Evolutionary conservation across 2,888 invertebrate genomes (phyloP), one percentile per base, ranked within the genome.

Genomic region (Calephelis perditalis): DNA sequence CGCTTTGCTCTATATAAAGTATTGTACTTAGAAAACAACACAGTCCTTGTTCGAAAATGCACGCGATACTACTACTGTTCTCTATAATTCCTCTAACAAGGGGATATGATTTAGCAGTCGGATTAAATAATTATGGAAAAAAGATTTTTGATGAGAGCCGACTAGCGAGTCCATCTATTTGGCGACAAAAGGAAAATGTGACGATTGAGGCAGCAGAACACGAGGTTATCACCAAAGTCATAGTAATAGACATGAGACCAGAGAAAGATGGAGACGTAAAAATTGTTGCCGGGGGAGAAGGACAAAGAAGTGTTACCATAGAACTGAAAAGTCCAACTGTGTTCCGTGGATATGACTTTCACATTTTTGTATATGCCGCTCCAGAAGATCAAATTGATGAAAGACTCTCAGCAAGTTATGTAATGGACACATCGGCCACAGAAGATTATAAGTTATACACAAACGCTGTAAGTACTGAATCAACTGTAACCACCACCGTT

Each of bases 251-350:
- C 61, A 67, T 77, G 49, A 77, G 89, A 58, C 74, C 78, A 43
- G 78, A 81, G 49, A 88, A 89, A 68, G 81, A 88, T 60, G 89
- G 89, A 35, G 82, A 83, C 63, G 86, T 73, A 0, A 71, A 71
- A 62, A 78, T 90, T 8, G 69, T 82, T 0, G 79, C 82, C 56
- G 89, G 89, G 0, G 89, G 89, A 63, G 75, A 73, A 56, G 86
- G 86, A 64, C 70, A 82, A 46, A 76, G 77, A 46, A 83, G 78
- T 60, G 83, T 87, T 5, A 86, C 84, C 0, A 70, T 90, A 9
- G 79, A 86, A 68, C 68, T 90, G 1, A 82, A 85, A 68, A 86
- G 89, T 52, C 89, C 89, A 0, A 78, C 86, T 8, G 75, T 80
- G 1, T 75, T 89, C 43, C 74, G 87, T 68, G 89, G 89, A 58